Evolutionary conservation across 2,888 invertebrate species (phyloP).

Genomic region (Nymphalis polychloros): DNA sequence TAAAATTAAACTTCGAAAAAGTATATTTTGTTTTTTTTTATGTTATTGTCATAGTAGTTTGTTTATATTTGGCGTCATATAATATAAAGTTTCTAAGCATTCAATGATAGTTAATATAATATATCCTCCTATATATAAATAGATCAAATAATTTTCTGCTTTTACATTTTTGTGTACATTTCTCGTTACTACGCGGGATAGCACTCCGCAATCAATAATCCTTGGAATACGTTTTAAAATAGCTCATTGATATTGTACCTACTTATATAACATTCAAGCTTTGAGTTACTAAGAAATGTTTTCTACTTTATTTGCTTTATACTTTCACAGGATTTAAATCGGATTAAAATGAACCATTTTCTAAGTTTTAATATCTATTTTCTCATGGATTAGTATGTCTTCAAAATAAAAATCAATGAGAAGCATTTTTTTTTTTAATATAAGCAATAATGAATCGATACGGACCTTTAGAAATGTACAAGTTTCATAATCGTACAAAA

Average conservation of each 20-base stretch:
- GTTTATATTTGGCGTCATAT: no score
- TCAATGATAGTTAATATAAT: no score
- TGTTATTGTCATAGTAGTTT: no score
- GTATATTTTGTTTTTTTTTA: no score
- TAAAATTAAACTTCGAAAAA: no score
- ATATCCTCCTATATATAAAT: neutral
- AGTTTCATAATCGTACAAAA: no score
- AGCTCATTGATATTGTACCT: conserved; percentile 23
- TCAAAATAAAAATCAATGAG: no score
- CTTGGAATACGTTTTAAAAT: conserved; percentile 32
- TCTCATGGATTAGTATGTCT: no score
- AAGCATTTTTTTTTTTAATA: no score
- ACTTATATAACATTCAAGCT: conserved; percentile 5
- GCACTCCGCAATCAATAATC: conserved; percentile 31
- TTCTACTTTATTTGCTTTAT: neutral
- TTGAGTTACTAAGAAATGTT: neutral
- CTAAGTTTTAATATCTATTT: neutral
- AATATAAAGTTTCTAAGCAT: no score
- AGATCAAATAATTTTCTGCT: neutral
- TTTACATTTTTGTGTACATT: neutral
- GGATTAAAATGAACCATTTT: neutral
- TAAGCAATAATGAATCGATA: no score
- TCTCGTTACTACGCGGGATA: neutral
- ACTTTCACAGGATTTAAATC: neutral
- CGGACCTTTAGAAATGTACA: no score